Evolutionary conservation across 2,113 vertebrate species (phyloP).

Genomic region (Onychostoma macrolepis): DNA sequence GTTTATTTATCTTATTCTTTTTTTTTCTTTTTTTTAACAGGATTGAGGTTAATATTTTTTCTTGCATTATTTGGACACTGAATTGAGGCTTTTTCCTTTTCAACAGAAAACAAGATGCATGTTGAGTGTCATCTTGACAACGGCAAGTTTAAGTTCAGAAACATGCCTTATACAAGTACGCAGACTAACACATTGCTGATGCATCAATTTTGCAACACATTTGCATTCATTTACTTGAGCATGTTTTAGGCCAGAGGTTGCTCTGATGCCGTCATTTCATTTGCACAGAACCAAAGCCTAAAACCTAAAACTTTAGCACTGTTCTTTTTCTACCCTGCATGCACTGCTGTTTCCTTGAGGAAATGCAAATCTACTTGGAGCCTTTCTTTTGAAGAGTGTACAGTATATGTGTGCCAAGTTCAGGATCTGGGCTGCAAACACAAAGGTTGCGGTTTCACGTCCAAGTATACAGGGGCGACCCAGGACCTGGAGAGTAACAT

Average conservation of each 20-base stretch:
- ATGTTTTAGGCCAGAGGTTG: background rate
- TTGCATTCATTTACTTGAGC: background rate
- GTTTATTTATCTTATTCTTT: background rate
- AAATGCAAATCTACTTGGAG: slow-evolving; percentile 8
- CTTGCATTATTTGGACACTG: background rate
- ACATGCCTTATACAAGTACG: too few relatives aligned
- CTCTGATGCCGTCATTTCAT: background rate
- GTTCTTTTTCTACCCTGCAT: background rate
- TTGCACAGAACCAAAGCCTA: background rate
- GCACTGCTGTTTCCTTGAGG: slow-evolving; percentile 12
- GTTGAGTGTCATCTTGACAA: background rate
- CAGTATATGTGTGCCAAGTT: slow-evolving; percentile 28
- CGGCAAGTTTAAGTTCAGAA: background rate
- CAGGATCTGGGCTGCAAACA: slow-evolving; percentile 27
- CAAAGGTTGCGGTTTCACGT: slow-evolving; percentile 26
- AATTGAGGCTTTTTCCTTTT: background rate
- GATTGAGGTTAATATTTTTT: background rate
- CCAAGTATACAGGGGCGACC: slow-evolving; percentile 32
- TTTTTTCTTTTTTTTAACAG: background rate
- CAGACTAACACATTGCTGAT: background rate
- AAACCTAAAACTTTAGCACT: background rate
- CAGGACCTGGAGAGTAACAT: slow-evolving; percentile 14
- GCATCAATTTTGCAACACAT: background rate
- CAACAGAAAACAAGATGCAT: background rate
- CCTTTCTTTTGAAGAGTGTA: slow-evolving; percentile 18